Evolutionary conservation across 2,797 vertebrate genomes (phyloP), one percentile per base, ranked within the genome.

Genomic region (Cetoscarus ocellatus): DNA sequence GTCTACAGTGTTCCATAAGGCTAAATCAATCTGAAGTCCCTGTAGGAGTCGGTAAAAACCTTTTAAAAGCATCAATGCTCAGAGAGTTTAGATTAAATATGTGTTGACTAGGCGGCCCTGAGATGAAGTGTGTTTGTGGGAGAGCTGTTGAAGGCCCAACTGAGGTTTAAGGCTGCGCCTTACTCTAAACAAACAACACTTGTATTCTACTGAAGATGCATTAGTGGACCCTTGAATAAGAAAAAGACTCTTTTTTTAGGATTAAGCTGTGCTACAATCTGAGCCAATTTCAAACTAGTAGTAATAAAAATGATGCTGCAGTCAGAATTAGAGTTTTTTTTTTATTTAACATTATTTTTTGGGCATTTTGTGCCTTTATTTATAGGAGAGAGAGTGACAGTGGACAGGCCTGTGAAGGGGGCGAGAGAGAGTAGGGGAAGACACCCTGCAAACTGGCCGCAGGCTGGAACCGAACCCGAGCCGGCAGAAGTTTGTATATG

Each of bases 101-200:
- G 47, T 3, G 0, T 35, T 57, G 73, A 54, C 54, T 13, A 67
- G 75, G 72, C 58, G 67, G 72, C 76, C 70, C 50, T 75, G 67
- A 71, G 70, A 82, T 84, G 75, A 49, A 67, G 27, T 36, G 53
- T 56, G 38, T 55, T 65, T 72, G 72, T 42, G 17, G 45, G 64
- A 51, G 71, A 60, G 82, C 67, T 72, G 59, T 59, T 83, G 59
- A 84, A 72, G 79, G 70, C 77, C 75, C 71, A 79, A 74, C 75
- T 80, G 75, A 78, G 61, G 73, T 88, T 85, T 86, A 70, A 75
- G 78, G 74, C 73, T 72, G 61, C 60, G 61, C 73, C 82, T 66
- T 80, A 71, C 73, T 75, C 75, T 73, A 71, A 86, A 88, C 69
- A 88, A 91, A 82, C 79, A 64, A 47, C 66, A 61, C 67, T 80